Conservation (phyloP, 2,888 invertebrate species). For the Venusia cambrica region DNA sequence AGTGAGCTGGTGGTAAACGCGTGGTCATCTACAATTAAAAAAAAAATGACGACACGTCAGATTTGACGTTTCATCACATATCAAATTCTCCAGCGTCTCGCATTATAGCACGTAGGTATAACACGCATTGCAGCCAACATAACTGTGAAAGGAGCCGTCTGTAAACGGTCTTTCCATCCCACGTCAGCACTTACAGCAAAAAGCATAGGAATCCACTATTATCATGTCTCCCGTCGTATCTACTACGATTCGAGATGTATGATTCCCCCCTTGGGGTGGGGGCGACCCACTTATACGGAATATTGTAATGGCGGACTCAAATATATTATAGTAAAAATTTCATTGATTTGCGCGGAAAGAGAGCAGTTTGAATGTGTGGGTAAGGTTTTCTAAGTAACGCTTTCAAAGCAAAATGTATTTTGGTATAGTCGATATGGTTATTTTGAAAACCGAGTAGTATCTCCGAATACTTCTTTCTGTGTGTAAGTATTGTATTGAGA, state of each 20-base stretch:
- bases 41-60: too few species aligned
- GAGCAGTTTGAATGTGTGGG: constrained; percentile 2
- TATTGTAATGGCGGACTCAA: constrained; percentile 47
- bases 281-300: constrained; percentile 58
- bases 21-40: too few species aligned
- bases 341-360: constrained; percentile 35
- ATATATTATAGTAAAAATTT: constrained; percentile 43
- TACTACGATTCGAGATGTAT: constrained; percentile 56
- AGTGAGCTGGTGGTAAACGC: too few species aligned
- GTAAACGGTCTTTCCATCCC: constrained; percentile 14
- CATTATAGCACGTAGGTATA: too few species aligned
- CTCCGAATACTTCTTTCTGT: too few species aligned
- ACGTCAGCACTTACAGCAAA: constrained; percentile 27
- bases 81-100: too few species aligned
- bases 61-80: too few species aligned
- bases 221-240: constrained; percentile 40
- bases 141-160: constrained; percentile 13
- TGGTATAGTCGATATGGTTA: too few species aligned
- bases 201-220: constrained; percentile 48
- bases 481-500: too few species aligned
- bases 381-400: constrained; percentile 1
- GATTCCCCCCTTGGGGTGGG: constrained; percentile 34
- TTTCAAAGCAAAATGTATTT: too few species aligned
- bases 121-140: constrained; percentile 40
- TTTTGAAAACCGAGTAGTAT: too few species aligned